Evolutionary conservation across 1,140 invertebrate species (phyloP), one percentile per base, ranked within the genome.

Genomic region (Muscidifurax raptorellus): DNA sequence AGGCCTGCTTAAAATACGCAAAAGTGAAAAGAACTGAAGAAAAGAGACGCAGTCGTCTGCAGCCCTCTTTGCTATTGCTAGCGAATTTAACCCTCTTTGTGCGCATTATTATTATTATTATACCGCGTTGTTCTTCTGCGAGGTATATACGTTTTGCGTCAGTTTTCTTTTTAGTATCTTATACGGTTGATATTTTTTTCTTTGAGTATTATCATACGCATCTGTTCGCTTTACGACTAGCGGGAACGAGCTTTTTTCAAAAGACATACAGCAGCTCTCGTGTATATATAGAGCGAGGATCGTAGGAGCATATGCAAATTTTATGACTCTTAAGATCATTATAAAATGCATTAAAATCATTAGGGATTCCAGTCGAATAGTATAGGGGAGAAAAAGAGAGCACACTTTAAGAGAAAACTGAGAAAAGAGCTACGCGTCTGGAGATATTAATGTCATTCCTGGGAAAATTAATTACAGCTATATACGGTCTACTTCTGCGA

Each of bases 1-100:
- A 30, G 36, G 28, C 32, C 40, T 30, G n/a, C 40, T 59, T 77
- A 77, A 77, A 86, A 86, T 52, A 69, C 40, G 72, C 82, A 72
- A 82, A 59, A 80, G 69, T 40, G 40, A 86, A 44, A 44, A 72
- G 64, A n/a, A 72, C 64, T 69, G 1, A 15, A 47, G 22, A 59
- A 52, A 22, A 18, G 15, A 4, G 47, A 4, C 2, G 47, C 18
- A 15, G 52, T n/a, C 52, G 52, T 59, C 52, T n/a, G 52, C 52
- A 59, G 18, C 52, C 22, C 22, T 59, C 52, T 59, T 59, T 59
- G 52, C 52, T 59, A n/a, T n/a, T 6, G 52, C 18, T 22, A 59
- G 52, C 52, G 44, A 59, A 59, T 59, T 59, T 59, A 59, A 59
- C 52, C 52, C 52, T 59, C 18, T 59, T 59, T 59, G 22, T 40